Evolutionary conservation across 1,140 invertebrate genomes (phyloP).

Genomic region (Lethrus apterus): DNA sequence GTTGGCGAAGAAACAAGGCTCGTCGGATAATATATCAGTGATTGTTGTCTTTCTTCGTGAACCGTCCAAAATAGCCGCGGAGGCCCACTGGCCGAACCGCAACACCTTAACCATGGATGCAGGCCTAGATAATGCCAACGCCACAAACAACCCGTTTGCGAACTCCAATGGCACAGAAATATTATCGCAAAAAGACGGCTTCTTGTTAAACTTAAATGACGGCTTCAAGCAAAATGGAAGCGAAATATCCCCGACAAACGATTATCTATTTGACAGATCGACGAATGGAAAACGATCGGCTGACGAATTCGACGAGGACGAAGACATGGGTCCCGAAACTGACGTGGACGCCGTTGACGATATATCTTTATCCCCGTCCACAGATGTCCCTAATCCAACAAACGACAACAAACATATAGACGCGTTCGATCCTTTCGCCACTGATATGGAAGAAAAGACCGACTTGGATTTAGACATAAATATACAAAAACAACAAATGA

Average conservation of each 20-base stretch:
- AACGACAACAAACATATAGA: conserved; percentile 16
- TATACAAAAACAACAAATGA: conserved; percentile 28
- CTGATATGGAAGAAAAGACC: conserved; percentile 24
- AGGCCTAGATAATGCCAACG: conserved; percentile 35
- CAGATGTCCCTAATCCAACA: not conserved
- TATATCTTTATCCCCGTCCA: conserved; percentile 28
- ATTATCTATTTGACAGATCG: conserved; percentile 10
- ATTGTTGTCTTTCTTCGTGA: conserved; percentile 79
- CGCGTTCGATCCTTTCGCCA: conserved; percentile 24
- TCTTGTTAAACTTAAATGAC: conserved; percentile 31
- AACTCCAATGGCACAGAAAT: conserved; percentile 33
- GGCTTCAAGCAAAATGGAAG: conserved; percentile 30
- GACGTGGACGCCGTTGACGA: conserved; percentile 54
- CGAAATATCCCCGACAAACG: not conserved
- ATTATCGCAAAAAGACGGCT: conserved; percentile 16
- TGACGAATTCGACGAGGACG: conserved; percentile 43
- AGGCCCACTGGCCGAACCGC: conserved; percentile 35
- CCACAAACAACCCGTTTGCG: conserved; percentile 33
- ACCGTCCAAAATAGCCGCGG: conserved; percentile 54
- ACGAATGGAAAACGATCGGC: conserved; percentile 32
- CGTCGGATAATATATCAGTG: conserved; percentile 81
- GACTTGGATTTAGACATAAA: conserved; percentile 23
- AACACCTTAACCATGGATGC: conserved; percentile 34
- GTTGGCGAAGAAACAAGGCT: conserved; percentile 65
- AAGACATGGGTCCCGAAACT: conserved; percentile 54